A percentile compares a stretch with the other conserved stretches of the same genome.
Conservation (phyloP, 2,888 invertebrate species). For the Octonoba sinensis region DNA sequence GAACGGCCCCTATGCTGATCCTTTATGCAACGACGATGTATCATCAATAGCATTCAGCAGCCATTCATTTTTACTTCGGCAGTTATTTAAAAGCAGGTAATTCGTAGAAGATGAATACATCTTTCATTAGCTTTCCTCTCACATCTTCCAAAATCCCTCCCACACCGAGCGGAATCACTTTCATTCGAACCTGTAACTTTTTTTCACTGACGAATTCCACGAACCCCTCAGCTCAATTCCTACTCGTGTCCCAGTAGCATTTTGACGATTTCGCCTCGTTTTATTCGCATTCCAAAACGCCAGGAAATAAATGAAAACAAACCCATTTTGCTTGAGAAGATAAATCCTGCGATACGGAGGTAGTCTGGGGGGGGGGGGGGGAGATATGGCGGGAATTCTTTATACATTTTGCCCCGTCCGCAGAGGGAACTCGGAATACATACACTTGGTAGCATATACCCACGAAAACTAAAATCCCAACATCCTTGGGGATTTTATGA, state of each 20-base stretch:
- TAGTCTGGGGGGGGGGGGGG: neutral
- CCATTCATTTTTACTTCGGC: no score
- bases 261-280: slow-evolving; percentile 17
- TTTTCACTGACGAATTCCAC: slow-evolving; percentile 23
- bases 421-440: neutral
- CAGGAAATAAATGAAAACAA: slow-evolving; percentile 50
- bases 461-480: slow-evolving; percentile 33
- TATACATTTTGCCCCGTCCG: slow-evolving; percentile 32
- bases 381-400: slow-evolving; percentile 28
- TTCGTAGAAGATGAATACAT: no score
- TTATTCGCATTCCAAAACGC: slow-evolving; percentile 30
- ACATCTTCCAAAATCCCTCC: no score
- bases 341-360: slow-evolving; percentile 43
- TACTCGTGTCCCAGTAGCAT: slow-evolving; percentile 16
- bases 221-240: neutral
- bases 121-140: no score
- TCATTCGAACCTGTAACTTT: slow-evolving; percentile 1
- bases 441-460: neutral
- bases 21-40: no score
- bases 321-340: slow-evolving; percentile 15
- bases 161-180: slow-evolving; percentile 19
- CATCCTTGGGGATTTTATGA: slow-evolving; percentile 46
- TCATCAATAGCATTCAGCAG: no score
- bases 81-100: no score
- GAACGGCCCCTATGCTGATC: no score